Conservation (phyloP, 2,888 invertebrate genomes). For the Rhamnusium bicolor region DNA sequence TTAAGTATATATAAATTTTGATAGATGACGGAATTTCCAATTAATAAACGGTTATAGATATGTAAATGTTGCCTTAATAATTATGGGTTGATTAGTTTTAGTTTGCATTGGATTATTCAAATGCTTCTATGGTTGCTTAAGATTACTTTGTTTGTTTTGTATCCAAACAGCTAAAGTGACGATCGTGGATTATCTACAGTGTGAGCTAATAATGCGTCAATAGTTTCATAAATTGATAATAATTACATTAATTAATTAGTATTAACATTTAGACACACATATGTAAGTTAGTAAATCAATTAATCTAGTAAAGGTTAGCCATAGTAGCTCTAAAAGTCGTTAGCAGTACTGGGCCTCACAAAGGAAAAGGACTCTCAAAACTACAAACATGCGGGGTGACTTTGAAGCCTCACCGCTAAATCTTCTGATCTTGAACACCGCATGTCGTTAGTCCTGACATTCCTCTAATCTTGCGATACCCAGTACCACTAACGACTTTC, state of each 20-base stretch:
- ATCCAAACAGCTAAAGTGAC: neutral
- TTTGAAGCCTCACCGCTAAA: no score
- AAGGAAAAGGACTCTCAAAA: no score
- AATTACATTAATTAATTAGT: neutral
- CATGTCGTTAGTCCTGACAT: no score
- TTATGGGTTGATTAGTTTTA: constrained; percentile 10
- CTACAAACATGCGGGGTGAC: no score
- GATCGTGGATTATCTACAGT: neutral
- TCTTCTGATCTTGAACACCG: no score
- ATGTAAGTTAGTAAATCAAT: no score
- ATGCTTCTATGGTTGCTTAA: neutral
- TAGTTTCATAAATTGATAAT: neutral
- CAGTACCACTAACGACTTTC: no score
- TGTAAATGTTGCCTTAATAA: neutral
- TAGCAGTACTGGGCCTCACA: no score
- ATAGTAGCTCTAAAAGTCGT: no score
- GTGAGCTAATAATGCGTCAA: neutral
- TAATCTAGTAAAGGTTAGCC: no score
- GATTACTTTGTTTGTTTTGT: neutral
- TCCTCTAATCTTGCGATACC: no score
- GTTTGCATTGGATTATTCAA: constrained; percentile 3
- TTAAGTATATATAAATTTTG: neutral
- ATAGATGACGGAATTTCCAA: neutral
- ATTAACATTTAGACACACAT: no score
- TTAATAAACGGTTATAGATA: neutral